A percentile compares a stretch with the other conserved stretches of the same genome.
Conservation (phyloP, 2,797 vertebrate species). For the Fistularia tabacaria region DNA sequence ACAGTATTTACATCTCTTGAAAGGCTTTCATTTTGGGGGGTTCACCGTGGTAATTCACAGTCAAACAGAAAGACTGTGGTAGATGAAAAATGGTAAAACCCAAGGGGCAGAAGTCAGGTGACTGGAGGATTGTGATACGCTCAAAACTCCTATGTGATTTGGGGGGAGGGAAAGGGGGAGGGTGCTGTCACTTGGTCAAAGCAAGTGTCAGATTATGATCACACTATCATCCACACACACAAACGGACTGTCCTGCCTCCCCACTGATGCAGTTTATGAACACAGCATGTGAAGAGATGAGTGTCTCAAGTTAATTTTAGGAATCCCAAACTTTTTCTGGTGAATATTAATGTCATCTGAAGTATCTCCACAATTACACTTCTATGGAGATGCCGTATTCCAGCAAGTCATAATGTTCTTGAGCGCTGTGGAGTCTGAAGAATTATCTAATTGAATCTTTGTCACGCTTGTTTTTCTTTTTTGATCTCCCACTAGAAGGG, state of each 20-base stretch:
- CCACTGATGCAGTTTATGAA: not conserved
- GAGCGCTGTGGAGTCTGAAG: not conserved
- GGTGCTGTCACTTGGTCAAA: not conserved
- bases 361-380: too few relatives aligned
- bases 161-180: not conserved
- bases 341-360: not conserved
- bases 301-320: conserved; percentile 1
- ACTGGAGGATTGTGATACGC: not conserved
- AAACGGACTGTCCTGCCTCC: not conserved
- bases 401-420: not conserved
- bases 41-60: not conserved
- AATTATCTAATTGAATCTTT: not conserved
- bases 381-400: too few relatives aligned
- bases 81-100: too few relatives aligned
- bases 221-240: not conserved
- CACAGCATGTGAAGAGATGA: not conserved
- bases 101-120: not conserved
- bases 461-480: too few relatives aligned
- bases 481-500: conserved; percentile 16
- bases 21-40: not conserved
- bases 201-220: too few relatives aligned
- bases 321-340: conserved; percentile 2
- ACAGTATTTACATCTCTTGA: not conserved
- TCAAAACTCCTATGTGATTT: too few relatives aligned
- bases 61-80: too few relatives aligned